These are phyloP conservation scores for Apodemus agrarius DNA, from an alignment of 2,797 vertebrate genomes.

Conservation along the genomic window DNA sequence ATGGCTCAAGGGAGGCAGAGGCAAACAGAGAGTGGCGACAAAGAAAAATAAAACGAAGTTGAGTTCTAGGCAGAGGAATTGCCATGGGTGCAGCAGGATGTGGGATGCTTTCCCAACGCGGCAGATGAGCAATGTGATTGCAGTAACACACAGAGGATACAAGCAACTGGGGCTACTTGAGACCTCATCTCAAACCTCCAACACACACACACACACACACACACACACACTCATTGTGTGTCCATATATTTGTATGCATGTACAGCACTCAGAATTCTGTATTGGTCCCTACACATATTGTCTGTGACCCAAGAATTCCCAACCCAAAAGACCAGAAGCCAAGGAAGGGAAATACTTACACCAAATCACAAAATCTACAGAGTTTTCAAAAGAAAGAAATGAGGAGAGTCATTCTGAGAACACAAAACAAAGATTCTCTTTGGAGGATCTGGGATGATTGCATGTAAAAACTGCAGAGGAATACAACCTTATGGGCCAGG, in stretches of 20 bases:
- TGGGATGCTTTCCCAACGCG: not conserved
- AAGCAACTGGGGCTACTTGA: not conserved
- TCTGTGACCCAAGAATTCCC: not conserved
- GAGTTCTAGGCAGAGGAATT: constrained; percentile 25
- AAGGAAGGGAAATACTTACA: not conserved
- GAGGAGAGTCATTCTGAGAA: not conserved
- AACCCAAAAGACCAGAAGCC: not conserved
- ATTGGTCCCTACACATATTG: not conserved
- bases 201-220: not conserved
- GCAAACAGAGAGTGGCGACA: not conserved
- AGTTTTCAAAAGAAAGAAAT: not conserved
- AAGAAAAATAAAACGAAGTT: not conserved
- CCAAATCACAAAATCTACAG: constrained; percentile 12
- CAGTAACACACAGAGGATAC: not conserved
- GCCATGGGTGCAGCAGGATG: not conserved
- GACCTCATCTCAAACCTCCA: not conserved
- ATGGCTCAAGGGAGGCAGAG: not conserved
- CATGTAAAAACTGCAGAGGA: not conserved
- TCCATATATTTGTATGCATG: no score
- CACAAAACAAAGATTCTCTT: not conserved
- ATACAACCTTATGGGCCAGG: not conserved
- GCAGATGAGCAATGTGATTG: not conserved
- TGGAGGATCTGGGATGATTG: not conserved
- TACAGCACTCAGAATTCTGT: not conserved
- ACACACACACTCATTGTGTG: no score